Conservation (phyloP, 2,888 invertebrate genomes). For the Neria commutata region DNA sequence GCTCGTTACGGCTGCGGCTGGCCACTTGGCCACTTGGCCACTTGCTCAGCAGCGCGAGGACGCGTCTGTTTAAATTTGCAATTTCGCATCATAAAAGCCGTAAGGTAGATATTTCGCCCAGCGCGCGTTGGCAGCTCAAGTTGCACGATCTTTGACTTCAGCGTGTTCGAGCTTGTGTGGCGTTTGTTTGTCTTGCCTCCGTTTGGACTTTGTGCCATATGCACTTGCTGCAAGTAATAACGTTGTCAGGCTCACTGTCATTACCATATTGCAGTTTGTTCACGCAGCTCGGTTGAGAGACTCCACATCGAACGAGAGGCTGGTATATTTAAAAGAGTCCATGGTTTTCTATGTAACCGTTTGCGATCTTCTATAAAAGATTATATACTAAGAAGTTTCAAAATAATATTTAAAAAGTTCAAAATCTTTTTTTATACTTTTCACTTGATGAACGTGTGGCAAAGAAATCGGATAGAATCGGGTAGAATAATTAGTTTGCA, state of each 20-base stretch:
- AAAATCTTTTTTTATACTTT: too few species aligned
- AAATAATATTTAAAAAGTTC: too few species aligned
- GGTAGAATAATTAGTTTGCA: too few species aligned
- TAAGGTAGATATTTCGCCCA: background rate
- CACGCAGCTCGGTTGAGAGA: too few species aligned
- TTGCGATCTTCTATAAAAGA: too few species aligned
- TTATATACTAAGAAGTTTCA: too few species aligned
- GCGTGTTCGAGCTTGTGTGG: background rate
- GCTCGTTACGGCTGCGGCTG: background rate
- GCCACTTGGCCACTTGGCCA: background rate
- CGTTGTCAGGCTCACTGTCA: background rate
- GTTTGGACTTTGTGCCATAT: background rate
- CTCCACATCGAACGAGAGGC: too few species aligned
- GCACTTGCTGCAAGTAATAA: background rate
- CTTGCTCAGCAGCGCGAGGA: background rate
- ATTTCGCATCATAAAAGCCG: background rate
- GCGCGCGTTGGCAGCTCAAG: background rate
- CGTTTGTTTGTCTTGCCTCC: background rate
- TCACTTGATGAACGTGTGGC: too few species aligned
- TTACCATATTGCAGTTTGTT: too few species aligned
- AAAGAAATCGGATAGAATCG: too few species aligned
- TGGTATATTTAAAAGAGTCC: too few species aligned
- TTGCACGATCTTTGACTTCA: constrained; percentile 3
- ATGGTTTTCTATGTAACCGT: too few species aligned
- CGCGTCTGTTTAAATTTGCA: constrained; percentile 3